phyloP scores from a whole-genome alignment of 2,797 vertebrate species.

The Parambassis ranga region DNA sequence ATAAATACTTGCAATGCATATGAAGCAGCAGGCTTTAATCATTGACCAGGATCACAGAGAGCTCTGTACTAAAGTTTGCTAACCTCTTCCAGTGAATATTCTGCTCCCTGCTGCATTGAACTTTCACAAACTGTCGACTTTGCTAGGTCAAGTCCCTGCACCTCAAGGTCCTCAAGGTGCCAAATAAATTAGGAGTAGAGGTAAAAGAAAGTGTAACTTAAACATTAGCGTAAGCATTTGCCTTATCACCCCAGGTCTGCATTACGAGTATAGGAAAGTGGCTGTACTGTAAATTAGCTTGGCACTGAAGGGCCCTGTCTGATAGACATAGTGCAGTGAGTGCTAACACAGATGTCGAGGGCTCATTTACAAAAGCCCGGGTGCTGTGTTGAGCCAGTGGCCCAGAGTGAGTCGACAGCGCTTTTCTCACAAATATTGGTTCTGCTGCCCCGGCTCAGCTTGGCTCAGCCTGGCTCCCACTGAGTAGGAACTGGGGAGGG shows the following conservation, averaged over 20 bases:
- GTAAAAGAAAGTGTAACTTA: constrained; percentile 43
- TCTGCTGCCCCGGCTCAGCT: constrained; percentile 66
- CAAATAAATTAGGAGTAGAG: constrained; percentile 59
- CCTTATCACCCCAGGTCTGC: constrained; percentile 61
- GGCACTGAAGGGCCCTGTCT: constrained; percentile 65
- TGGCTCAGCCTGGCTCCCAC: constrained; percentile 67
- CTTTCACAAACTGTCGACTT: constrained; percentile 54
- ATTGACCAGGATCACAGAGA: background rate
- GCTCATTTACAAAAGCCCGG: constrained; percentile 76
- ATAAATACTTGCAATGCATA: constrained; percentile 24
- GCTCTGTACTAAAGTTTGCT: constrained; percentile 6
- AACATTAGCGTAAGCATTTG: constrained; percentile 71
- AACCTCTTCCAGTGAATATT: constrained; percentile 15
- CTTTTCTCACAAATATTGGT: constrained; percentile 76
- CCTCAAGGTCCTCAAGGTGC: constrained; percentile 46
- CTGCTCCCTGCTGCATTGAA: constrained; percentile 19
- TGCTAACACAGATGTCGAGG: constrained; percentile 78
- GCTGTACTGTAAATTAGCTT: constrained; percentile 69
- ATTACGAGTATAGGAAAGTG: constrained; percentile 36
- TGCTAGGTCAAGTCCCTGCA: constrained; percentile 51
- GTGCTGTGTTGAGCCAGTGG: constrained; percentile 66
- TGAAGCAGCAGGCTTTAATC: background rate
- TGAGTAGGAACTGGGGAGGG: constrained; percentile 55
- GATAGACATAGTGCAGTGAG: constrained; percentile 63
- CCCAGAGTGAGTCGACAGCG: constrained; percentile 65